Evolutionary conservation across 2,888 invertebrate genomes (phyloP), one percentile per base, ranked within the genome.

Genomic region (Margaritifera margaritifera): DNA sequence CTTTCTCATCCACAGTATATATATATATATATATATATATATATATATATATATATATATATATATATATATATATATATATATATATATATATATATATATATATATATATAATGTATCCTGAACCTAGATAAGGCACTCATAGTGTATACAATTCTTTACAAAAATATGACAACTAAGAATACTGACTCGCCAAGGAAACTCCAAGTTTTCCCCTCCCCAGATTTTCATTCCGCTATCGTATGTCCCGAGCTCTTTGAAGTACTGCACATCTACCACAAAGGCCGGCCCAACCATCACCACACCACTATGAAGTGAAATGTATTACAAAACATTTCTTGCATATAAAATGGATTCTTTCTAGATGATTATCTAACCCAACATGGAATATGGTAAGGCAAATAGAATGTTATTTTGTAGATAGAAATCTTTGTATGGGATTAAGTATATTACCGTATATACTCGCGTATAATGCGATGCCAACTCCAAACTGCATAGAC

Each of bases 121-220:
- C 11, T 24, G 56, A n/a, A n/a, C n/a, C n/a, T n/a, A n/a, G n/a
- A 15, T 56, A 19, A 15, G 1, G 8, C 18, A 24, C 11, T 56
- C 24, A 22, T 8, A 19, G 56, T 56, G 2, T 11, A 56, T 22
- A 15, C 56, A 19, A 6, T 42, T 42, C 42, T 42, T 42, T 11
- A 42, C 15, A 42, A 42, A 42, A 11, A 42, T 42, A 4, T 8
- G 15, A 42, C 1, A 42, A 42, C 42, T 42, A 15, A n/a, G n/a
- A 20, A 50, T 42, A 62, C 79, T 68, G 76, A 84, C 85, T 74
- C 83, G 78, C 83, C 85, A 84, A n/a, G 85, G 82, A 24, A 86
- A 72, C 63, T 86, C 86, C 20, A 86, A 77, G 67, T 86, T 86
- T 70, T 86, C 86, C 31, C 86, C 86, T 4, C 86, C 86, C 85